Evolutionary conservation across 2,888 invertebrate genomes (phyloP).

Genomic region (Tyria jacobaeae): DNA sequence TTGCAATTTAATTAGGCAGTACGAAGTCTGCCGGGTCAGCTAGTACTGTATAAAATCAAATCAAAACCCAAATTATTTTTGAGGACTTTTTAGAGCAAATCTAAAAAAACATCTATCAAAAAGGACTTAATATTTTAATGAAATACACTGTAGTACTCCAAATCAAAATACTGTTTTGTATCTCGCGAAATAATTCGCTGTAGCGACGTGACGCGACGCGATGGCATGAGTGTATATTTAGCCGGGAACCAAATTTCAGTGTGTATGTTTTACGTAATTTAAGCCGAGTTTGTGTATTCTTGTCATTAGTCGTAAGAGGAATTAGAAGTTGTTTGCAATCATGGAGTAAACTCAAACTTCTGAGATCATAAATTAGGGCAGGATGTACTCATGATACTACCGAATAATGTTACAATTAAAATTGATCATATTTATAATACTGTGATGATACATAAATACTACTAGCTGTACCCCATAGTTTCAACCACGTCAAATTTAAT

Average conservation of each 20-base stretch:
- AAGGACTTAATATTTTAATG: background rate
- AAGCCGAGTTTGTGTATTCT: conserved; percentile 11
- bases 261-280: conserved; percentile 4
- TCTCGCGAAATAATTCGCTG: background rate
- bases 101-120: no score
- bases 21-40: no score
- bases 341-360: background rate
- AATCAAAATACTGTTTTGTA: conserved; percentile 1
- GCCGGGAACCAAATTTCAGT: conserved; percentile 3
- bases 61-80: no score
- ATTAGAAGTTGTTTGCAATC: conserved; percentile 8
- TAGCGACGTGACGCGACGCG: no score
- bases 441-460: no score
- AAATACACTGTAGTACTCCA: background rate
- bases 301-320: conserved; percentile 8
- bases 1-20: no score
- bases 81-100: no score
- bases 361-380: background rate
- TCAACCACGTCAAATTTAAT: no score
- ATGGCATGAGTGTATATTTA: conserved; percentile 1
- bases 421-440: background rate
- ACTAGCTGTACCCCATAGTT: no score
- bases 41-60: no score
- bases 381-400: background rate
- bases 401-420: background rate